Conservation (phyloP, 2,888 invertebrate species). For the Diarsia mendica region DNA sequence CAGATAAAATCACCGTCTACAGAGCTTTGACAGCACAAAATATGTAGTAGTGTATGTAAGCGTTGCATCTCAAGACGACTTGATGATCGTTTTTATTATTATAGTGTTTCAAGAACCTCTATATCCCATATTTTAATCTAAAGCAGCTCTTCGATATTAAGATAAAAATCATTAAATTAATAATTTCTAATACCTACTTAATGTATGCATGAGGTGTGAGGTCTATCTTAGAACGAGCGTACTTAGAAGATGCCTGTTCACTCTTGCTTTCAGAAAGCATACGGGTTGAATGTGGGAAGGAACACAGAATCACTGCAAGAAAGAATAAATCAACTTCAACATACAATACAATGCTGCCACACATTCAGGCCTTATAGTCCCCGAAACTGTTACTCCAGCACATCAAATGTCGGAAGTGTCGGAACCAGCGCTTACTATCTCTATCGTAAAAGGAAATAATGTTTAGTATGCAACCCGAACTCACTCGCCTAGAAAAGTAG, state of each 20-base stretch:
- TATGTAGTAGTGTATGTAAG: background rate
- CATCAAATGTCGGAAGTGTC: constrained; percentile 20
- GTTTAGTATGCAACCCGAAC: constrained; percentile 33
- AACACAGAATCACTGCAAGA: background rate
- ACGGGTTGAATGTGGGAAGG: too few species aligned
- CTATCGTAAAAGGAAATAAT: constrained; percentile 33
- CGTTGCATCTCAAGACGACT: too few species aligned
- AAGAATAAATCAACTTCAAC: background rate
- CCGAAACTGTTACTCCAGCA: background rate
- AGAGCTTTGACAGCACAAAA: background rate
- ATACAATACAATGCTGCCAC: background rate
- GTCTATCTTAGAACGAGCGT: too few species aligned
- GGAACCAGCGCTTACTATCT: constrained; percentile 21
- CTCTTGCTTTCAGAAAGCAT: too few species aligned
- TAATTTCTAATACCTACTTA: constrained; percentile 3
- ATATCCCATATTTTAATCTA: background rate
- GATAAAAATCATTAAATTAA: background rate
- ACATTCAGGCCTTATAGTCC: background rate
- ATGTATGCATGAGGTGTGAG: too few species aligned
- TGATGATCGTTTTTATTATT: background rate
- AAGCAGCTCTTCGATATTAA: background rate
- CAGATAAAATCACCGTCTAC: background rate
- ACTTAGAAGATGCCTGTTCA: too few species aligned
- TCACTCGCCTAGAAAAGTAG: constrained; percentile 38
- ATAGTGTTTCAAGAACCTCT: background rate